Percentiles rank a stretch among this genome's conserved stretches.
These are phyloP conservation scores for Acanthopagrus latus DNA, from an alignment of 2,797 vertebrate species.

Conservation along the genomic window DNA sequence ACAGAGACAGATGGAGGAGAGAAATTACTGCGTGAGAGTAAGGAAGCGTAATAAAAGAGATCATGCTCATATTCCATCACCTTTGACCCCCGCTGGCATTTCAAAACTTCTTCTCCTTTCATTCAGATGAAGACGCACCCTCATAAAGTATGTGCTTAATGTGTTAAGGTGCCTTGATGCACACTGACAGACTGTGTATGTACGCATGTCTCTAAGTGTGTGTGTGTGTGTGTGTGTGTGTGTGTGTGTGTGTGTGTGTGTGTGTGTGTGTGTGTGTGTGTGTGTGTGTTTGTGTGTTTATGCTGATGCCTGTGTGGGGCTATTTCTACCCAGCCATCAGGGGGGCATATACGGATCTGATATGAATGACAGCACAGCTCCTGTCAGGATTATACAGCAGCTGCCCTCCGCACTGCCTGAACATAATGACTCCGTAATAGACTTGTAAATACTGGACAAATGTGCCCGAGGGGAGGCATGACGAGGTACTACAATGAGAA, in stretches of 20 bases:
- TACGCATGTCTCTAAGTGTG: background rate
- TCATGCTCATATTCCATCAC: slow-evolving; percentile 68
- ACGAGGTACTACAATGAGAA: background rate
- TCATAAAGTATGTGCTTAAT: background rate
- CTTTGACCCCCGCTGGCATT: slow-evolving; percentile 33
- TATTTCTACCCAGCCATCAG: slow-evolving; percentile 7
- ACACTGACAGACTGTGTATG: background rate
- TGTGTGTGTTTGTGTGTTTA: background rate
- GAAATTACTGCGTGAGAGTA: slow-evolving; percentile 33
- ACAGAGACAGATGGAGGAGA: slow-evolving; percentile 27
- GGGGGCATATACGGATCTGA: slow-evolving; percentile 12
- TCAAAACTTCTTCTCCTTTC: slow-evolving; percentile 29
- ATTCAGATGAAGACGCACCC: slow-evolving; percentile 27
- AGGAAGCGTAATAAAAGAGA: slow-evolving; percentile 58
- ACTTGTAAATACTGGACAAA: slow-evolving; percentile 26
- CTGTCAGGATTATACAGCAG: slow-evolving; percentile 23
- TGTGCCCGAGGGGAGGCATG: background rate
- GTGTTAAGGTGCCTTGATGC: slow-evolving; percentile 38
- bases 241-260: background rate
- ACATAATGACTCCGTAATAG: slow-evolving; percentile 31
- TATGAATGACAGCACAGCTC: slow-evolving; percentile 26
- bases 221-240: slow-evolving; percentile 3
- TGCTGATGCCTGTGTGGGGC: slow-evolving; percentile 1
- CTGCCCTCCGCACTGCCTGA: slow-evolving; percentile 29
- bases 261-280: background rate